These are phyloP conservation scores for Phyllostomus hastatus DNA, from an alignment of 2,113 vertebrate genomes.

Conservation along the genomic window DNA sequence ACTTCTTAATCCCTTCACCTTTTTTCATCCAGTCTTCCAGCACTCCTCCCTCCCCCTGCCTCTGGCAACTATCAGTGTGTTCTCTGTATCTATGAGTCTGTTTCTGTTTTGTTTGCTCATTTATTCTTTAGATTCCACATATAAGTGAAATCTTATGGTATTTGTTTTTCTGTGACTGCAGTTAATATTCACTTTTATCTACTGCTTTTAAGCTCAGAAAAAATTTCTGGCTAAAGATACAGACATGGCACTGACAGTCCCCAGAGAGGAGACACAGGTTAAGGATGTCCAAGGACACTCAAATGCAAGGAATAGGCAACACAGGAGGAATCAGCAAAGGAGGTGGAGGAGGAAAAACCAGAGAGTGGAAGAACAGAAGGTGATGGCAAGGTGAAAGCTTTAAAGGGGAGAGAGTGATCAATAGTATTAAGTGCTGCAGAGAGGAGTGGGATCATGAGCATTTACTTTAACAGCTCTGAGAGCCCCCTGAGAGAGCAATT, in stretches of 20 bases:
- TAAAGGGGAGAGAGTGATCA: background rate
- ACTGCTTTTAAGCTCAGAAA: background rate
- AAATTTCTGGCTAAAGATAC: background rate
- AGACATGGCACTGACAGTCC: background rate
- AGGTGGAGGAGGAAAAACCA: background rate
- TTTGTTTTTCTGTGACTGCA: background rate
- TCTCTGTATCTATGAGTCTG: background rate
- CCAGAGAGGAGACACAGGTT: background rate
- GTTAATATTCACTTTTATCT: background rate
- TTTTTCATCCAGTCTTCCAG: too few species aligned
- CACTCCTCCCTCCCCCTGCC: background rate
- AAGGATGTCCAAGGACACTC: background rate
- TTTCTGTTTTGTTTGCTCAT: background rate
- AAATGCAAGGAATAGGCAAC: background rate
- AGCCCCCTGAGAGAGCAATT: background rate
- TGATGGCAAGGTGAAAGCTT: background rate
- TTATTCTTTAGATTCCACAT: background rate
- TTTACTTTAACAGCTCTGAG: background rate
- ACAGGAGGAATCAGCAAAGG: background rate
- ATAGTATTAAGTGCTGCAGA: background rate
- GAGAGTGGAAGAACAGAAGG: background rate
- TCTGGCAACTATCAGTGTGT: background rate
- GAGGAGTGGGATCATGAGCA: background rate
- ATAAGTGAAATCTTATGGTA: background rate
- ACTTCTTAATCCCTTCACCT: background rate